Base-by-base conservation (phyloP, 2,888 invertebrate genomes). In the Siphonodentalium dalli region DNA sequence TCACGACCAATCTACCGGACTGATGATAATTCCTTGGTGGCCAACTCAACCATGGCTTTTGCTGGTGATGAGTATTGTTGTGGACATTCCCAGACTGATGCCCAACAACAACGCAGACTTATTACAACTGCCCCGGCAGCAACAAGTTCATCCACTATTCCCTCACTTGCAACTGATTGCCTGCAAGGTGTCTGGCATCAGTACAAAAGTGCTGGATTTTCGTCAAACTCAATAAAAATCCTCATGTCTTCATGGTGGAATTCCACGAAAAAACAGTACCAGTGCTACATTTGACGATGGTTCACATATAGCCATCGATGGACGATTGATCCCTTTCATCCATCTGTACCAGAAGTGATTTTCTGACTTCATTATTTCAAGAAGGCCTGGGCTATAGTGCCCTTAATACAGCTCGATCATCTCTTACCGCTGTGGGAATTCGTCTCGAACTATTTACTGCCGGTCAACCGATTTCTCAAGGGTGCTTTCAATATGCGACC, bases 331-430 rank as follows among this genome's bases (percentile, higher is more conserved):
- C 20, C 48, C 20, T 20, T 52, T 43, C 45, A 47, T 27, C 11
- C 29, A 38, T 39, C 40, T 59, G 26, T 55, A 46, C 18, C 27
- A 13, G 23, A 2, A 15, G 53, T 55, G 52, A 56, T 37, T 59
- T 51, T 42, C 34, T 59, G 15, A 31, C 52, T 23, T 15, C 11
- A 11, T 33, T 55, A n/a, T 52, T 40, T 56, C 29, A 56, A 8
- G 21, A 11, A n/a, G 49, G 45, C 21, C 27, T 35, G 9, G 28
- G 34, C 8, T 56, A 60, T 48, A 40, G 41, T 20, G 15, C 53
- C 11, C 38, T 60, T n/a, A 60, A 59, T 29, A 52, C 41, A 38
- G 59, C 59, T 31, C 31, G 52, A 27, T 27, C 44, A 52, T 51
- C 52, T 9, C 27, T 42, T 24, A 42, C 46, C 7, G 18, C 57